Base-by-base conservation (phyloP, 2,113 vertebrate genomes). In the Drymodes brunneopygia region DNA sequence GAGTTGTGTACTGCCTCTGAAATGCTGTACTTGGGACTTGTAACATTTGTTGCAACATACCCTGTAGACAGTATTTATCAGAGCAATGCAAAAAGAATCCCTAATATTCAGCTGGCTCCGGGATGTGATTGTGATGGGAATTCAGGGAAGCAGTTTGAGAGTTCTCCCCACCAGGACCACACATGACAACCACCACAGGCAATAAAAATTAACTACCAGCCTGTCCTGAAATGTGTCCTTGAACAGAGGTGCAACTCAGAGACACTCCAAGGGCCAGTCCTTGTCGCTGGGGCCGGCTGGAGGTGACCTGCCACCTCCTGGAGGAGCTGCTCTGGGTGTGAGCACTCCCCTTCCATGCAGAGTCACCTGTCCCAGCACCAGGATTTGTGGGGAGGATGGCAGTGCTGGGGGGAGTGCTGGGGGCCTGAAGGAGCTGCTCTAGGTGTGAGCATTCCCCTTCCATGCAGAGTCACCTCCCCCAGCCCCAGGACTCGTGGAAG, bases 61-160 rank as follows among this genome's bases (percentile, higher is more conserved):
- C 92, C 90, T 71, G 88, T 96, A 93, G 94, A 95, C 90, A 86
- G 61, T 50, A 74, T 79, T 95, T 92, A 84, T 93, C 82, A 86
- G 72, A 94, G 75, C 61, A 81, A 83, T 44, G 74, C 82, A 72
- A 67, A 64, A 88, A 64, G 86, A 90, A 96, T 90, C 69, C 51
- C 5, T 81, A 92, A 96, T 38, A 75, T 57, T 72, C 80, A 53
- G 12, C 70, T 4, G 18, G 50, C 27, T 80, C 79, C 23, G 4
- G 17, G 24, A 24, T 16, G 64, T 35, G 36, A 50, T 33, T 40
- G 40, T 0, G 0, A 23, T 29, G 81, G 54, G 44, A 44, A 75
- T 33, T 65, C 44, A 60, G 44, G 56, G 85, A 33, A 81, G 20
- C 22, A 5, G 20, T 61, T 18, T 60, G 47, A 40, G 65, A 7